Evolutionary conservation across 2,113 vertebrate species (phyloP).

Genomic region (Hyperopisus bebe): DNA sequence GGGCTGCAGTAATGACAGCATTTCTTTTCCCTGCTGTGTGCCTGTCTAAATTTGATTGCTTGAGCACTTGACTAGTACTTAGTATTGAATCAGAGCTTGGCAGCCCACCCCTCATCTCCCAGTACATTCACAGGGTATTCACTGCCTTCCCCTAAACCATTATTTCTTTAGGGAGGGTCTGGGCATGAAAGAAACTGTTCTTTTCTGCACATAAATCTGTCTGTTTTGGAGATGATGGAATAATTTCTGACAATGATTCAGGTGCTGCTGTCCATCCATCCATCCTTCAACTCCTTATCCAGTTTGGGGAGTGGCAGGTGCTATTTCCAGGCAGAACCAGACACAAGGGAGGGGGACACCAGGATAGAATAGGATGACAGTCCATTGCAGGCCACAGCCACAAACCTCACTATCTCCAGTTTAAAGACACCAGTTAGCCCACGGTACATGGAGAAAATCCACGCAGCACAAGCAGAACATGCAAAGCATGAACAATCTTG

Average conservation of each 20-base stretch:
- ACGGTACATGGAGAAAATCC: not conserved
- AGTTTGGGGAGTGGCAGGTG: not conserved
- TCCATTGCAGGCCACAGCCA: not conserved
- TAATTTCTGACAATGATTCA: not conserved
- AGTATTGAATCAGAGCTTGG: not conserved
- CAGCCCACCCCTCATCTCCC: not conserved
- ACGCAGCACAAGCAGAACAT: not conserved
- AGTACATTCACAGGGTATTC: not conserved
- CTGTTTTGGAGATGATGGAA: not conserved
- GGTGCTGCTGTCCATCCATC: not conserved
- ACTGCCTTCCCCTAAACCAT: not conserved
- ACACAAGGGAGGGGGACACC: not conserved
- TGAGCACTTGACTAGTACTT: not conserved
- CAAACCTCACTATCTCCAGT: not conserved
- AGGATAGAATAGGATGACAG: not conserved
- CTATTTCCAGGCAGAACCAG: not conserved
- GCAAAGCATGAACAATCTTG: not conserved
- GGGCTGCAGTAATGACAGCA: constrained; percentile 49
- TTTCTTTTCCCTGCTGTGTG: not conserved
- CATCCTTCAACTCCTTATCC: not conserved
- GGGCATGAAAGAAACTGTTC: not conserved
- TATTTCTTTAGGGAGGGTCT: not conserved
- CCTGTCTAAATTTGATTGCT: not conserved
- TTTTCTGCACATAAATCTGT: not conserved
- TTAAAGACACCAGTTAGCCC: not conserved